Conservation (phyloP, 2,113 vertebrate species). For the Hemiprocne comata region DNA sequence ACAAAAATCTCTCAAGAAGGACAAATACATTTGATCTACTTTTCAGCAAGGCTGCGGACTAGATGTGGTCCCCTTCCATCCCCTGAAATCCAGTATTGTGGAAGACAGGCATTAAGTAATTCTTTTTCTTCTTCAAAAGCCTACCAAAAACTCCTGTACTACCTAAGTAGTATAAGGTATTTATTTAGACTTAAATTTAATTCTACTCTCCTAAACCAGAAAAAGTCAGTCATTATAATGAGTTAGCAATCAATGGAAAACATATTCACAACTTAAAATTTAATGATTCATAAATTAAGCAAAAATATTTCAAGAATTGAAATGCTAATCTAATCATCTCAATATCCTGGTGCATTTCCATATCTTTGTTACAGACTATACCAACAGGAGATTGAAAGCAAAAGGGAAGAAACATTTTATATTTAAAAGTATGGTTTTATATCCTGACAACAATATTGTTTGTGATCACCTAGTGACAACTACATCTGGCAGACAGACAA, state of each 20-base stretch:
- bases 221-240: neutral
- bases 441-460: neutral
- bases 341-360: neutral
- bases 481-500: constrained; percentile 31
- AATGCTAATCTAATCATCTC: neutral
- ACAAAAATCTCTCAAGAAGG: neutral
- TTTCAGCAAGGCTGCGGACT: neutral
- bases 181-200: neutral
- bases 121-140: neutral
- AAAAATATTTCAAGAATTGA: neutral
- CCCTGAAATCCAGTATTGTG: neutral
- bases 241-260: neutral
- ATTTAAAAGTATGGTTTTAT: neutral
- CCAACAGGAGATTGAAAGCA: neutral
- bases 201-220: neutral
- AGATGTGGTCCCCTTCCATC: neutral
- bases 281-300: neutral
- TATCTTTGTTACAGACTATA: neutral
- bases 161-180: neutral
- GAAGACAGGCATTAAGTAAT: neutral
- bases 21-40: neutral
- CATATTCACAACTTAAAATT: neutral
- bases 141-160: neutral
- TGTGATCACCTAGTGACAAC: neutral
- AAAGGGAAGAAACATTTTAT: neutral